Evolutionary conservation across 2,797 vertebrate genomes (phyloP), one percentile per base, ranked within the genome.

Genomic region (Melanotaenia maccullochi): DNA sequence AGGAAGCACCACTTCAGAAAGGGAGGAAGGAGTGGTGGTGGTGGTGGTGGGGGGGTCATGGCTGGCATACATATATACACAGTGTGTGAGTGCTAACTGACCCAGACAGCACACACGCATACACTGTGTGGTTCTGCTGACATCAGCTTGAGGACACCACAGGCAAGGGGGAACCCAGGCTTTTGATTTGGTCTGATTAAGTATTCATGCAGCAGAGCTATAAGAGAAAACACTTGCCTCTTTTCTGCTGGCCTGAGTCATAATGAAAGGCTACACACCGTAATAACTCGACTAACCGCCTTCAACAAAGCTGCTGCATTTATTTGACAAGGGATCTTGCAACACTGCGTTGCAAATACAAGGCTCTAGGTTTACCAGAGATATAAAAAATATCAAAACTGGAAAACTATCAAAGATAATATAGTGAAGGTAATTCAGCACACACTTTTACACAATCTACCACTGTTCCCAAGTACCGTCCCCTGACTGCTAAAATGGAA

Each of bases 1-100:
- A 97, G 96, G 95, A 96, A 96, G 95, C 95, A 93, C 95, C 95
- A 95, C 95, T 95, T 94, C 94, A 95, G 90, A 89, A 64, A 85
- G 93, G 92, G 58, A 77, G 55, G 70, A 72, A 68, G 69, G 73
- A 93, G 81, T 75, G 71, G 92, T 5, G 90, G 75, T 80, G 70
- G 58, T 44, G 76, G 73, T 67, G 93, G 95, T 95, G 58, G 54
- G 76, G 73, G 69, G 93, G 95, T 95, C 95, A 96, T 92, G 95
- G 95, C 94, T 96, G 95, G 94, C 95, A 95, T 96, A 96, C 95
- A 95, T 95, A 96, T 95, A 76, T 69, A 70, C 71, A 68, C 70
- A 60, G 76, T 78, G 79, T 69, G 77, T 18, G 44, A 80, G 59
- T 32, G 82, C 66, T 69, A 81, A 87, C 74, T 83, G 84, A 89